Base-by-base conservation (phyloP, 2,797 vertebrate genomes). In the Rhabdophis nuchalis region DNA sequence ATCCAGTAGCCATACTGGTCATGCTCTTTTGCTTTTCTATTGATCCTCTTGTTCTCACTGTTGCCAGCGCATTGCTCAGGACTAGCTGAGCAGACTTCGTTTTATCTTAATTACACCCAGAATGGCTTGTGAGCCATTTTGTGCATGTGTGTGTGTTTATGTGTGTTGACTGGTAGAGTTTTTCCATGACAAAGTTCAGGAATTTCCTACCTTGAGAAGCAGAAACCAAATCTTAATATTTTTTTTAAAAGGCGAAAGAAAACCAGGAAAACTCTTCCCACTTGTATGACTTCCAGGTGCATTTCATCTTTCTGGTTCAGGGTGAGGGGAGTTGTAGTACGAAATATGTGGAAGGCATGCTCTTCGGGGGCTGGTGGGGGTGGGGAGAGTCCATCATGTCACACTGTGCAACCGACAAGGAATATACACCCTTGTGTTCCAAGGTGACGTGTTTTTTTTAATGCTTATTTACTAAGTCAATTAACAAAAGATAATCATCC, bases 401-500 rank as follows among this genome's bases (percentile, higher is more conserved):
- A 9, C 68, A 20, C 16, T 20, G 64, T 32, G 14, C 68, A 36
- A 9, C 68, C 2, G 6, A 36, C 14, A 9, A 72, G n/a, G 68
- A 36, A 36, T 61, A 52, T 41, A 46, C 41, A 64, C 52, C 20
- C 93, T 86, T 93, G 56, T 91, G 91, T 91, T 0, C 93, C 93
- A 90, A 18, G 68, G 88, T 95, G 94, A 95, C 0, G 0, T 2
- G 13, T 16, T 4, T 61, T 61, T 94, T 93, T 32, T 92, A 90
- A 92, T 97, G 94, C 95, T 96, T 98, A 97, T 98, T 98, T 98
- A 97, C 97, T 93, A 95, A 98, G 98, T 98, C 97, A 98, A 97
- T 98, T 97, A 98, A 97, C 96, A 95, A 97, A 97, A 97, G 98
- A 98, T 98, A 98, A 98, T 97, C 98, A 97, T 96, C 97, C 96